phyloP scores from a whole-genome alignment of 2,113 vertebrate species.

The Laticauda laticaudata region DNA sequence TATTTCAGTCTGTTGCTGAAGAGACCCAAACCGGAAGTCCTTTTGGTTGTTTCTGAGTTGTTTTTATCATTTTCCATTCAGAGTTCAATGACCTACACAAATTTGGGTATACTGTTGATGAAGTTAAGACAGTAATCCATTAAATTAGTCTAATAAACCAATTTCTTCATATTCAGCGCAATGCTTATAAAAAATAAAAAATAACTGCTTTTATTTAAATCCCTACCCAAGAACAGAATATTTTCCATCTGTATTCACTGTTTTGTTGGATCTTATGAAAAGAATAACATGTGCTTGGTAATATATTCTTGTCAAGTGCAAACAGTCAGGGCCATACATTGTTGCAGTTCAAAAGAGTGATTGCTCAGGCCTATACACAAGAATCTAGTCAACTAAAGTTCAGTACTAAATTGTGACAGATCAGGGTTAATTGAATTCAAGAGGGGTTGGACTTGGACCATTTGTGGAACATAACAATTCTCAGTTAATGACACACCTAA shows the following conservation, averaged over 20 bases:
- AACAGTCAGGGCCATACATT: neutral
- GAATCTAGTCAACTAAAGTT: too few species aligned
- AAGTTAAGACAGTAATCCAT: neutral
- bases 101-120: neutral
- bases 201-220: neutral
- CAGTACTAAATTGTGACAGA: neutral
- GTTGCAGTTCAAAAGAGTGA: neutral
- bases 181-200: neutral
- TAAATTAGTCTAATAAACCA: neutral
- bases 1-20: too few species aligned
- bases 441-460: neutral
- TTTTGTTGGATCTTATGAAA: neutral
- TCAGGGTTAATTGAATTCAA: neutral
- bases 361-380: neutral
- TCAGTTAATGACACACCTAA: neutral
- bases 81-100: slow-evolving; percentile 35
- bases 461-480: neutral
- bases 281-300: neutral
- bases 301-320: neutral
- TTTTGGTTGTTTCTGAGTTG: slow-evolving; percentile 50
- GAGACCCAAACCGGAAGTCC: neutral
- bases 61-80: slow-evolving; percentile 55
- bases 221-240: neutral
- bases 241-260: neutral
- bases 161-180: neutral